Evolutionary conservation across 30 jellyfish, hydroid and myxozoan genomes (phyloP), one percentile per base, ranked within the genome.

Genomic region (Turritopsis rubra): DNA sequence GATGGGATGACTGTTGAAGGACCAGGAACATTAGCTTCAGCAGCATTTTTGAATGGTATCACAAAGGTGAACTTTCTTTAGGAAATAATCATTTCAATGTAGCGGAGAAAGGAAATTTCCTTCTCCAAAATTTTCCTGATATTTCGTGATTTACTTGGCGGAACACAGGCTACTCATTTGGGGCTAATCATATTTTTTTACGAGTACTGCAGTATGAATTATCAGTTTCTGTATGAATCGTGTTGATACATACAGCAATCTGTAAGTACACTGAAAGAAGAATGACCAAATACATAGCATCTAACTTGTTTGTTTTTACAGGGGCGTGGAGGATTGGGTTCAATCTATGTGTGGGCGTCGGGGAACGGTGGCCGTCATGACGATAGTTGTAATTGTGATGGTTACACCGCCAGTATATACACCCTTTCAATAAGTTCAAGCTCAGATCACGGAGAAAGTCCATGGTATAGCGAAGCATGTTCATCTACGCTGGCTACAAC

Each of bases 361-460:
- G 99, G 99, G 26, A 95, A 95, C 76, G 99, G 99, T 75, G 99
- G 99, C 66, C 97, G 97, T 41, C 99, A 95, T 91, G 99, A 89
- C 89, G 99, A 95, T 83, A 88, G 96, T 79, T 95, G 99, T 75
- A 95, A 95, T 88, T 95, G 99, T 74, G 99, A 95, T 86, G 99
- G 99, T 18, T 95, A 95, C 84, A 91, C 99, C 16, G 97, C 97
- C 41, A 95, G 99, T 81, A 90, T 95, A 29, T 95, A 95, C 75
- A 95, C 99, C 24, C 75, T 95, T 83, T 89, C 99, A 26, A 89
- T 95, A 70, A 95, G 99, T 75, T 95, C 99, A 16, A 88, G 96
- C 75, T 89, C 99, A 41, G 99, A 95, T 80, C 97, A 89, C 75
- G 99, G 99, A 0, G 99, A 89, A 60, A 91, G 97, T 60, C 99